A percentile compares a stretch with the other conserved stretches of the same genome.
These are phyloP conservation scores for Nipponacmea schrenckii DNA, from an alignment of 2,888 invertebrate species.

Conservation along the genomic window DNA sequence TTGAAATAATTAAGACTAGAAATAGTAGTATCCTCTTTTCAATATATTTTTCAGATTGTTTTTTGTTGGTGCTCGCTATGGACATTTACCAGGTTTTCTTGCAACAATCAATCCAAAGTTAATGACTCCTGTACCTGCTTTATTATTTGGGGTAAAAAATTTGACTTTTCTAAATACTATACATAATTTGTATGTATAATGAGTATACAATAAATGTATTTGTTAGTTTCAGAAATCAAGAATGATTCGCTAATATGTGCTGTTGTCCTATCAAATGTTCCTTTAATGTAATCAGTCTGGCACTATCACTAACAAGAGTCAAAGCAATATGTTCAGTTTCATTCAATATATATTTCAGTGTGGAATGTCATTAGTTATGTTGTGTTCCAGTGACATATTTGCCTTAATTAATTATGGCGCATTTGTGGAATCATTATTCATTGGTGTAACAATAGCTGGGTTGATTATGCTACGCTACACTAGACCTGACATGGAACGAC, in stretches of 20 bases:
- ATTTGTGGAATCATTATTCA: constrained; percentile 85
- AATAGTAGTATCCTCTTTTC: too few species aligned
- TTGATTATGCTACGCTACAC: constrained; percentile 86
- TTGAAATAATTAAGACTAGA: too few species aligned
- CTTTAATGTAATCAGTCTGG: too few species aligned
- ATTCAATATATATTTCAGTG: constrained; percentile 72
- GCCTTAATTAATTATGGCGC: constrained; percentile 90
- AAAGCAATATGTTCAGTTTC: too few species aligned
- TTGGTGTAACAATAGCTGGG: constrained; percentile 85
- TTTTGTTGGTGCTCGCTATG: constrained; percentile 71
- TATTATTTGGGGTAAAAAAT: constrained; percentile 67
- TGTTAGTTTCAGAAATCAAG: too few species aligned
- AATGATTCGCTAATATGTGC: too few species aligned
- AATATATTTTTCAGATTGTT: constrained; percentile 62
- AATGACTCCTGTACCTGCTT: constrained; percentile 70
- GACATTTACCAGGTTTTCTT: constrained; percentile 69
- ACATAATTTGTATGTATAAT: too few species aligned
- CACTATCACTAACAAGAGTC: too few species aligned
- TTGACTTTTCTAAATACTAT: too few species aligned
- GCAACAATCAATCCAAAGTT: constrained; percentile 69
- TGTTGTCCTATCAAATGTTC: too few species aligned
- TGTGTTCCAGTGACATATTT: constrained; percentile 85
- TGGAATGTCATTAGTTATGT: constrained; percentile 83
- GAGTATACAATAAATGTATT: too few species aligned
- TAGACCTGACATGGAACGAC: constrained; percentile 78